phyloP scores from a whole-genome alignment of 2,888 invertebrate species.

The Alentia gelatinosa region DNA sequence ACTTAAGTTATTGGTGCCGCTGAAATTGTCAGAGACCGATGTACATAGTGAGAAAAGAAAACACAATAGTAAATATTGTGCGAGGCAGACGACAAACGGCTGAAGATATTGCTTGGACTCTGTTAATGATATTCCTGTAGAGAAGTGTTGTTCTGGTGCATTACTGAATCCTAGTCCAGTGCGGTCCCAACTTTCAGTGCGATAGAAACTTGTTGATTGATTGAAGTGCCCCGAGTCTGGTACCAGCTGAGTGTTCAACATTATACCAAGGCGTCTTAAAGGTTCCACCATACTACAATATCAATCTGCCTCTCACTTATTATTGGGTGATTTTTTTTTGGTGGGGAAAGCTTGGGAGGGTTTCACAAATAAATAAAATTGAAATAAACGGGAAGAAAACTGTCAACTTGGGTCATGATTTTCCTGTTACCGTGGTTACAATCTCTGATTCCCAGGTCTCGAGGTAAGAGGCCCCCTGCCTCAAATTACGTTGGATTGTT shows the following conservation, averaged over 20 bases:
- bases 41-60: constrained; percentile 5
- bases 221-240: not conserved
- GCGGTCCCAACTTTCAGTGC: not conserved
- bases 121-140: not conserved
- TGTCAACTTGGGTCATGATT: constrained; percentile 15
- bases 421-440: constrained; percentile 1
- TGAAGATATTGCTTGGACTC: not conserved
- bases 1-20: constrained; percentile 3
- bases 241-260: constrained; percentile 1
- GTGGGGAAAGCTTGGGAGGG: not conserved
- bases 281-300: not conserved
- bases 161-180: not conserved
- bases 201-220: not conserved
- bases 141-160: not conserved
- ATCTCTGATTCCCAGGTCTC: not conserved
- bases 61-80: not conserved
- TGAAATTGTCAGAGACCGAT: not conserved
- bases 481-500: not conserved
- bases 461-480: not conserved
- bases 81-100: not conserved
- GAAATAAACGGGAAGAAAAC: not conserved
- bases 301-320: not conserved
- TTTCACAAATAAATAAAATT: not conserved
- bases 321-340: not conserved
- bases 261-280: not conserved